phyloP scores from a whole-genome alignment of 1,140 invertebrate species.

The Paramacrobiotus metropolitanus region DNA sequence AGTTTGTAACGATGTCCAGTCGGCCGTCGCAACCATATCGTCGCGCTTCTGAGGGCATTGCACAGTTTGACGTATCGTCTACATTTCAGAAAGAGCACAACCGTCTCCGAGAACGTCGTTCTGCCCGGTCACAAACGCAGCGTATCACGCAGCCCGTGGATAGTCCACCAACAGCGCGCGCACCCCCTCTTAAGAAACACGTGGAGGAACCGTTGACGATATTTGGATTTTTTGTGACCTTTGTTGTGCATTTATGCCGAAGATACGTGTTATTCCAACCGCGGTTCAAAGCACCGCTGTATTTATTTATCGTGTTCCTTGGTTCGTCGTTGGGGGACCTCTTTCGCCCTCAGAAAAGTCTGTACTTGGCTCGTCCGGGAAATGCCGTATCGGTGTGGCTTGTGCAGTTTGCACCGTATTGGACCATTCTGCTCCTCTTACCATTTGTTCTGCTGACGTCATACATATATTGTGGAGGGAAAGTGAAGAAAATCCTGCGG shows the following conservation, averaged over 20 bases:
- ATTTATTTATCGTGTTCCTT: neutral
- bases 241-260: neutral
- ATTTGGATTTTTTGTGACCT: neutral
- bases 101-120: no score
- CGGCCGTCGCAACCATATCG: no score
- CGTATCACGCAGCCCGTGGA: no score
- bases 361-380: neutral
- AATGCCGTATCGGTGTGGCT: neutral
- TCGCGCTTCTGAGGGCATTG: no score
- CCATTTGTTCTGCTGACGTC: neutral
- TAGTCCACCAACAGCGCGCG: no score
- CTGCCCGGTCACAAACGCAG: no score
- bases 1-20: no score
- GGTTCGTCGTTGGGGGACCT: neutral
- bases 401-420: neutral
- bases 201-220: no score
- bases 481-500: neutral
- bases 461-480: neutral
- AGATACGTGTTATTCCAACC: neutral
- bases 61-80: no score
- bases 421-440: neutral
- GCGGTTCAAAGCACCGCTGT: neutral
- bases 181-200: no score
- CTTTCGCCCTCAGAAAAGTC: neutral
- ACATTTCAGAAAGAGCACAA: no score